phyloP scores from a whole-genome alignment of 2,113 vertebrate genomes.

The Nesoenas mayeri region DNA sequence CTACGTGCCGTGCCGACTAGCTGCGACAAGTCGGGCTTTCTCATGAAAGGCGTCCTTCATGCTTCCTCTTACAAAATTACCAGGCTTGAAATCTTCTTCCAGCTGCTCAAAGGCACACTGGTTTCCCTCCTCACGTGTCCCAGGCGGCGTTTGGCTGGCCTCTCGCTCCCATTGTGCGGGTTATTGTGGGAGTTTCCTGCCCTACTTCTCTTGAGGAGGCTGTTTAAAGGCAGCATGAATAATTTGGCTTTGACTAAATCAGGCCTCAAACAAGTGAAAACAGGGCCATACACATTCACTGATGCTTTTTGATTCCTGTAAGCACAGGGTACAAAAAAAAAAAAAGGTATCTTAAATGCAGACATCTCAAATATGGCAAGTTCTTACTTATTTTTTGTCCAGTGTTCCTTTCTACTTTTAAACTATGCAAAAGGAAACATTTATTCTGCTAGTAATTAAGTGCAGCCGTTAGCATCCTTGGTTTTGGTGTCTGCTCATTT shows the following conservation, averaged over 20 bases:
- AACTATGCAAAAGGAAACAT: background rate
- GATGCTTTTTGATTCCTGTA: background rate
- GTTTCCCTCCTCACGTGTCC: slow-evolving; percentile 38
- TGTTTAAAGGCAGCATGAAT: slow-evolving; percentile 50
- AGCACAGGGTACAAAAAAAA: background rate
- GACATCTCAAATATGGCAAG: background rate
- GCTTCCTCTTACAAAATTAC: slow-evolving; percentile 18
- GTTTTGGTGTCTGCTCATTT: background rate
- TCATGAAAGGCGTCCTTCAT: slow-evolving; percentile 23
- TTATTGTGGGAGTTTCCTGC: slow-evolving; percentile 66
- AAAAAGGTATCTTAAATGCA: background rate
- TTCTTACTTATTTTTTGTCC: background rate
- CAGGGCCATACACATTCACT: background rate
- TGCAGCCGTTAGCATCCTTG: background rate
- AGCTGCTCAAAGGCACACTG: slow-evolving; percentile 54
- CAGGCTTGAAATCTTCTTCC: slow-evolving; percentile 38
- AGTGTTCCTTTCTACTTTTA: background rate
- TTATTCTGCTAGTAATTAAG: background rate
- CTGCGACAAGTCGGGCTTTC: background rate
- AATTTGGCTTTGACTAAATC: slow-evolving; percentile 52
- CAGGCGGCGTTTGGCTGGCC: slow-evolving; percentile 25
- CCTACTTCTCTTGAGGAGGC: slow-evolving; percentile 65
- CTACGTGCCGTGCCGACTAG: background rate
- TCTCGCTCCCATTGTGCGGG: slow-evolving; percentile 10
- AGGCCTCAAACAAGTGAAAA: slow-evolving; percentile 19